phyloP scores from a whole-genome alignment of 2,113 vertebrate species.

The Spheniscus mendiculus region DNA sequence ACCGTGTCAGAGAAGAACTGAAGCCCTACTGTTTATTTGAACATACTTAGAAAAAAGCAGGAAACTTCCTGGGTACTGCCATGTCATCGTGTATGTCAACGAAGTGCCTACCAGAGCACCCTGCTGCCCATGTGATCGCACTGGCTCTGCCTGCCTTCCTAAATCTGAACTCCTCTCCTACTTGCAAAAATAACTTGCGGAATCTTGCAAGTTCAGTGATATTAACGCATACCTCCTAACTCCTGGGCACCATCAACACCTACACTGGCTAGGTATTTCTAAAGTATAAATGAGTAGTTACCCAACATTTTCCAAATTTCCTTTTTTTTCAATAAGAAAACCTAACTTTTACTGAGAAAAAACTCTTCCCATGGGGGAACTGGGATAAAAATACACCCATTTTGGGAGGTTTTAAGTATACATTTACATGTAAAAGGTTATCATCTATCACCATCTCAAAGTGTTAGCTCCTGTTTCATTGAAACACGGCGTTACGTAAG shows the following conservation, averaged over 20 bases:
- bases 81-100: background rate
- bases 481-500: background rate
- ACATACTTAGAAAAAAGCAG: background rate
- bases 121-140: fast-evolving
- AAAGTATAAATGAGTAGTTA: background rate
- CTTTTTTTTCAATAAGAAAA: background rate
- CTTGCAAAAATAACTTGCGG: background rate
- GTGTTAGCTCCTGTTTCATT: background rate
- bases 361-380: background rate
- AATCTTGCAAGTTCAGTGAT: background rate
- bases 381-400: fast-evolving
- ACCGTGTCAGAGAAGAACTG: background rate
- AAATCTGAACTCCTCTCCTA: background rate
- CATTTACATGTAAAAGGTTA: background rate
- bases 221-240: background rate
- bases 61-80: background rate
- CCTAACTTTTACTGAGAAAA: background rate
- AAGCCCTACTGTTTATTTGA: background rate
- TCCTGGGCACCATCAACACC: slow-evolving; percentile 3
- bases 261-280: background rate
- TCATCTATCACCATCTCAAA: background rate
- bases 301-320: background rate
- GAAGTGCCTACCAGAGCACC: background rate
- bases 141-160: background rate
- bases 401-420: background rate